Conservation (phyloP, 2,888 invertebrate species). For the Prionchulus punctatus region DNA sequence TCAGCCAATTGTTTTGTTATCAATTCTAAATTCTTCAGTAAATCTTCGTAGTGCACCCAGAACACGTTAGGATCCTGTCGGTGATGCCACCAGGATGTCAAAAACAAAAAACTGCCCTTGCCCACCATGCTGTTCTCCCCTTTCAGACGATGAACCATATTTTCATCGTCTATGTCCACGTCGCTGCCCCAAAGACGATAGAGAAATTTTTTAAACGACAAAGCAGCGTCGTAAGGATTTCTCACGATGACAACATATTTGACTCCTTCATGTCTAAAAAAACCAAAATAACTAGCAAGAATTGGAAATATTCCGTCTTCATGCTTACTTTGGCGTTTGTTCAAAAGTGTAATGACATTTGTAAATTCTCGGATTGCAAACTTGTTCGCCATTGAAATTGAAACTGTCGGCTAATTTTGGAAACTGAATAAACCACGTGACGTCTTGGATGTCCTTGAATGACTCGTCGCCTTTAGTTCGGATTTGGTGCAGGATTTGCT, state of each 20-base stretch:
- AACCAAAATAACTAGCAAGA: no score
- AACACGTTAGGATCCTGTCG: neutral
- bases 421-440: conserved; percentile 8
- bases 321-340: conserved; percentile 1
- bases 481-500: no score
- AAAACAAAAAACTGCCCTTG: no score
- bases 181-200: neutral
- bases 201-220: neutral
- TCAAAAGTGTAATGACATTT: no score
- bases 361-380: no score
- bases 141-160: no score
- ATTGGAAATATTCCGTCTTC: neutral
- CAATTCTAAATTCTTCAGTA: neutral
- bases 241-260: neutral
- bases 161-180: neutral
- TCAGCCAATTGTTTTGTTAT: neutral
- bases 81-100: neutral
- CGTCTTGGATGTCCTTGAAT: conserved; percentile 9
- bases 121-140: no score
- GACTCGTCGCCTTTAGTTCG: conserved; percentile 1
- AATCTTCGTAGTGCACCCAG: neutral
- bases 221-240: neutral
- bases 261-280: neutral
- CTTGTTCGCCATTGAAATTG: neutral
- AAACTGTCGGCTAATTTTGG: neutral